Base-by-base conservation (phyloP, 1,140 invertebrate genomes). In the Diorhabda elongata region DNA sequence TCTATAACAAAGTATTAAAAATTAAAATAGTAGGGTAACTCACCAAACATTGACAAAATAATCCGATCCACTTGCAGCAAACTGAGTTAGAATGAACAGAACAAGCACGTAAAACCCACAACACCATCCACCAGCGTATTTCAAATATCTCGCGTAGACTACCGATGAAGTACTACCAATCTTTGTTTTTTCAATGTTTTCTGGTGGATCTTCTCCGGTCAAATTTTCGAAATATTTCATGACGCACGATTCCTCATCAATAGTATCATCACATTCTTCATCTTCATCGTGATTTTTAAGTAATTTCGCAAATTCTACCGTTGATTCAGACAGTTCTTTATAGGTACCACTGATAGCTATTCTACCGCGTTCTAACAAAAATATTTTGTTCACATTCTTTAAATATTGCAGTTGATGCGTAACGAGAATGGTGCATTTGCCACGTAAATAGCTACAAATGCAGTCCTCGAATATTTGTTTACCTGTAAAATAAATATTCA, bases 371-470 rank as follows among this genome's bases (percentile, higher is more conserved):
- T 88, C 86, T 73, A 89, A 78, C 47, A 84, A 87, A 73, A 86
- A 87, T 82, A 86, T 87, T 79, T 85, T 79, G 75, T 93, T 89
- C 4, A 92, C 93, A 58, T 88, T 85, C 75, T 90, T 89, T 3
- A 97, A 82, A 76, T 92, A 95, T 77, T 95, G 93, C 64, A 96
- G 80, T 79, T 96, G 94, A 81, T 97, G 94, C 1, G 94, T 97
- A 4, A 94, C 92, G 11, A 95, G 83, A 75, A 97, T 87, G 0
- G 88, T 82, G 7, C 91, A 90, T 74, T 93, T 89, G 26, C 87
- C 81, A 42, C 87, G 84, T 71, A 95, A 79, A 76, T 88, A 91
- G 5, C 87, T 87, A 3, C 82, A 83, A 63, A 91, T 85, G 58
- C 65, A 67, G 6, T 67, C 65, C 45, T 67, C 65, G 44, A 67